Evolutionary conservation across 2,888 invertebrate genomes (phyloP), one percentile per base, ranked within the genome.

Genomic region (Thyatira batis): DNA sequence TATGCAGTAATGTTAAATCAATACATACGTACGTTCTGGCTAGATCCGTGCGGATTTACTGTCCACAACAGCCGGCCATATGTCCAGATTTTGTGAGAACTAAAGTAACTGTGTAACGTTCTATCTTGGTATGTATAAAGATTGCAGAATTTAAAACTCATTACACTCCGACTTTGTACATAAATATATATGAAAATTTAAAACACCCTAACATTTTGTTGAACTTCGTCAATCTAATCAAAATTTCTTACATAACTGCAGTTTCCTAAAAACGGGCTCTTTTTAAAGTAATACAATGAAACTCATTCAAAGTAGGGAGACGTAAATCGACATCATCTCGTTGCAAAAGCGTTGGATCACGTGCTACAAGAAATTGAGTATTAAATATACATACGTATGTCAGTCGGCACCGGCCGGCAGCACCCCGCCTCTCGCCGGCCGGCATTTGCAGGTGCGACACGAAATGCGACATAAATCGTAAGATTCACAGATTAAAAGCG

Each of bases 1-100:
- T 76, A 78, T 80, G 79, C 83, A 82, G 78, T 79, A 80, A 82
- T 83, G 77, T 80, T 76, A 68, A 84, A 86, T 84, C 87, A 78
- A 85, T 85, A 81, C 39, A 69, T 69, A 75, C 76, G 73, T 85
- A 80, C n/a, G 69, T 69, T 76, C 76, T 73, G 72, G 68, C 62
- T 52, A 55, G 65, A 53, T 54, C 57, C 52, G 48, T 57, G 67
- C 48, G 48, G 46, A 49, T 53, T 52, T 58, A 49, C 52, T 39
- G 39, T 39, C 39, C 17, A 39, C 39, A 17, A 17, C 63, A 13
- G 57, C 58, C 63, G 57, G 62, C 57, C 55, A 62, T 57, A 57
- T 61, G 58, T 57, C 49, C 39, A 39, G 39, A 13, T 39, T 33
- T 4, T 13, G 33, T 0, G n/a, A 33, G 28, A n/a, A 11, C 11